phyloP scores from a whole-genome alignment of 2,113 vertebrate genomes.

The Scatophagus argus region DNA sequence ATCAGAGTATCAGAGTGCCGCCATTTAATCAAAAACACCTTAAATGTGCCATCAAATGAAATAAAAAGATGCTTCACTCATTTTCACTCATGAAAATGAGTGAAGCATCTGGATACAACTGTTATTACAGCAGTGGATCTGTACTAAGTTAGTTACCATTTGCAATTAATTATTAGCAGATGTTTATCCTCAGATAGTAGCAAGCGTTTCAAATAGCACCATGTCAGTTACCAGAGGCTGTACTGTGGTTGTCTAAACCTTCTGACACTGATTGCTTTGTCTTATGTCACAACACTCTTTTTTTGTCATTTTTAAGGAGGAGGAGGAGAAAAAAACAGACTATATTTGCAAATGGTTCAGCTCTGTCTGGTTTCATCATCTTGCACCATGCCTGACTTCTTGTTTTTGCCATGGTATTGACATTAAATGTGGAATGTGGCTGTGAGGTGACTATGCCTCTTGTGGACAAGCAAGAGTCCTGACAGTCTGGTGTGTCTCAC shows the following conservation, averaged over 20 bases:
- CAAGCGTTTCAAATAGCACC: neutral
- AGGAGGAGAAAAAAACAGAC: constrained; percentile 1
- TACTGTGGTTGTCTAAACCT: neutral
- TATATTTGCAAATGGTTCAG: constrained; percentile 13
- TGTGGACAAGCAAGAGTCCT: neutral
- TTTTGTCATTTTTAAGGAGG: constrained; percentile 2
- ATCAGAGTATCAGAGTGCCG: neutral
- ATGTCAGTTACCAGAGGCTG: neutral
- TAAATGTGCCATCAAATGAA: no score
- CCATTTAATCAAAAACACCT: neutral
- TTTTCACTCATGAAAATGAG: no score
- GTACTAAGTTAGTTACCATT: neutral
- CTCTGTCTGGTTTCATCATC: constrained; percentile 38
- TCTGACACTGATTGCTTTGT: neutral
- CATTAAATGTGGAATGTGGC: constrained; percentile 38
- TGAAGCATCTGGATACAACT: neutral
- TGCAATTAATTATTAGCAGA: neutral
- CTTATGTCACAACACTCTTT: neutral
- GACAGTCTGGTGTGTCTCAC: neutral
- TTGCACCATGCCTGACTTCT: constrained; percentile 22
- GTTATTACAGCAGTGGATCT: no score
- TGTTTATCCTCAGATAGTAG: neutral
- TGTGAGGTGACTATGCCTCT: constrained; percentile 17
- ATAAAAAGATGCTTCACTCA: no score
- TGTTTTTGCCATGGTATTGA: constrained; percentile 30